Base-by-base conservation (phyloP, 2,797 vertebrate species). In the Semaprochilodus insignis region DNA sequence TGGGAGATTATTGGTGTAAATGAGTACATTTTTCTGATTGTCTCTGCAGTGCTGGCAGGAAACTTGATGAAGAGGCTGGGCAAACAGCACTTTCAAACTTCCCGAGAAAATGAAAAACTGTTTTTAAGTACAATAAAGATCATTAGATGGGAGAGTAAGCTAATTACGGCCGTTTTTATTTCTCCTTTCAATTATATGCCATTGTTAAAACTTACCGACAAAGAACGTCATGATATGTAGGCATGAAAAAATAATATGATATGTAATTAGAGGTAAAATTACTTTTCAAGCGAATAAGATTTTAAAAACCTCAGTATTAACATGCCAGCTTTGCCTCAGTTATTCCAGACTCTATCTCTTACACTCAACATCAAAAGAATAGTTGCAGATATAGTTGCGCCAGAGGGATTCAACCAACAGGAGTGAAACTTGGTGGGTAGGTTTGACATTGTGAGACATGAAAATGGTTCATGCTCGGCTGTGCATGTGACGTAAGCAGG, bases 1-100 rank as follows among this genome's bases (percentile, higher is more conserved):
- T 94, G 90, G 79, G 89, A 92, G 91, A 94, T 93, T 91, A 94
- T 93, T 93, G 90, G 90, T 90, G 93, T 91, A 91, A 94, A 94
- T 93, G 80, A 94, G 92, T 91, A 89, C 91, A 89, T 91, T 91
- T 10, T 92, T 91, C 91, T 89, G 91, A 89, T 88, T 86, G 86
- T 90, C 85, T 80, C 79, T 82, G 70, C 78, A 85, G 63, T 10
- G 66, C 40, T 57, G 55, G 54, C n/a, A 23, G 27, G 71, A 79
- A 88, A 90, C 84, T 87, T 89, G 86, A 88, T 73, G 78, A 82
- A 87, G 88, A 79, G 65, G 62, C 72, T 81, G 74, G 83, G 85
- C 87, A 90, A 88, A 91, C 85, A 81, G 85, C 88, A 91, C 86
- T 94, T 95, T 91, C 88, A 92, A 93, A 93, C 90, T 93, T 93